A percentile compares a stretch with the other conserved stretches of the same genome.
Evolutionary conservation across 2,797 vertebrate species (phyloP).

Genomic region (Cirrhinus mrigala): DNA sequence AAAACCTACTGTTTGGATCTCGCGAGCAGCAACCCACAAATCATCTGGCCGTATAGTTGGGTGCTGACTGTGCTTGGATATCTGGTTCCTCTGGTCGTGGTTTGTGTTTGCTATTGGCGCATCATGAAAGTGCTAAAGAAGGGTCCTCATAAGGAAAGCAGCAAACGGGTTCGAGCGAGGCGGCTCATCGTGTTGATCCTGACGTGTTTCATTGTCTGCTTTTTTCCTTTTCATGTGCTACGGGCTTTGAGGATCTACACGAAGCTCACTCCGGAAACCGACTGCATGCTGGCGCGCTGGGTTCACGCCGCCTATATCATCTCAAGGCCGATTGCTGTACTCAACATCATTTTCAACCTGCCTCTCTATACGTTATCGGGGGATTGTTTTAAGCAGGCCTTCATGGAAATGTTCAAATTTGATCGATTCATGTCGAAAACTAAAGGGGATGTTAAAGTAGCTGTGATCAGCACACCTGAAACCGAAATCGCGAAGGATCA

Average conservation of each 20-base stretch:
- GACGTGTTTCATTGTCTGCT: conserved; percentile 71
- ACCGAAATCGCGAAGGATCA: neutral
- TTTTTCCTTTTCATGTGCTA: conserved; percentile 71
- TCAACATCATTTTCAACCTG: conserved; percentile 76
- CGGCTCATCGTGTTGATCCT: conserved; percentile 66
- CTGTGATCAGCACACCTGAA: neutral
- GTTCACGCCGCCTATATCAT: conserved; percentile 68
- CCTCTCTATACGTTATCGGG: conserved; percentile 73
- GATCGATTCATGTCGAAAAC: neutral
- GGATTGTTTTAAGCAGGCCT: conserved; percentile 67
- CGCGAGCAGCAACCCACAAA: conserved; percentile 56
- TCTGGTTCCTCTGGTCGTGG: conserved; percentile 68
- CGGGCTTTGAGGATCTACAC: conserved; percentile 65
- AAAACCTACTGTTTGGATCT: conserved; percentile 71
- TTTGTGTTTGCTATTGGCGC: conserved; percentile 68
- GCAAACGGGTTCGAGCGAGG: conserved; percentile 56
- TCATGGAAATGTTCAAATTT: conserved; percentile 55
- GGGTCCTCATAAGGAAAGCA: conserved; percentile 57
- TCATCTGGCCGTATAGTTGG: conserved; percentile 59
- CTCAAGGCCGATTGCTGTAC: conserved; percentile 72
- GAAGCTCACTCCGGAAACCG: fast-evolving
- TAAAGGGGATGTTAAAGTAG: neutral
- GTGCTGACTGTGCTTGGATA: conserved; percentile 69
- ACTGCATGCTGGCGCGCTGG: conserved; percentile 22
- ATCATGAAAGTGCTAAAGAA: conserved; percentile 57